These are phyloP conservation scores for Bubo bubo DNA, from an alignment of 2,113 vertebrate genomes.

Conservation along the genomic window DNA sequence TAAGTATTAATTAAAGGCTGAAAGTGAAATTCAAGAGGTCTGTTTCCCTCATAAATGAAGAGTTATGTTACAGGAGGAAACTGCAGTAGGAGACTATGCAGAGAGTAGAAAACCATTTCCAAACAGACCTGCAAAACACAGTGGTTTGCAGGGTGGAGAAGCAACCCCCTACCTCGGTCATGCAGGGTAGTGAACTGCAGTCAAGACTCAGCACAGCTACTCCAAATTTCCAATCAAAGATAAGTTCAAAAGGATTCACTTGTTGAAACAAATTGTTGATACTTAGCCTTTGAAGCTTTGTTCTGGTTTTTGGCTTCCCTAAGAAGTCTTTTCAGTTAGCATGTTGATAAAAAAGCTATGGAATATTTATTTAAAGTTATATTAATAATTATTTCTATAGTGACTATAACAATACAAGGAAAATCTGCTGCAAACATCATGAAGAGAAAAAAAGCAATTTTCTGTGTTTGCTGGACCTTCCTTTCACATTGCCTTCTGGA, in stretches of 20 bases:
- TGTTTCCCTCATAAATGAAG: background rate
- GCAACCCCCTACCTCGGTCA: background rate
- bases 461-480: background rate
- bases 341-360: background rate
- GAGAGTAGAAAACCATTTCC: background rate
- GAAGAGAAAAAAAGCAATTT: background rate
- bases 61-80: background rate
- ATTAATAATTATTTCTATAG: background rate
- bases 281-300: background rate
- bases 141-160: fast-evolving
- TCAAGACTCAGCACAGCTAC: background rate
- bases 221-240: background rate
- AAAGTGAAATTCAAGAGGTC: background rate
- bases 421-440: background rate
- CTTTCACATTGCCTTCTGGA: background rate
- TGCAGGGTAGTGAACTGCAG: background rate
- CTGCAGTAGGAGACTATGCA: background rate
- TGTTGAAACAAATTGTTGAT: background rate
- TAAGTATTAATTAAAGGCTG: background rate
- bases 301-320: background rate
- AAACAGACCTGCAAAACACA: background rate
- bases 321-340: background rate
- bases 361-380: background rate
- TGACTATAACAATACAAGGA: background rate
- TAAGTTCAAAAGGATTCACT: background rate